These are phyloP conservation scores for Oxyura jamaicensis DNA, from an alignment of 2,113 vertebrate genomes.

Conservation along the genomic window DNA sequence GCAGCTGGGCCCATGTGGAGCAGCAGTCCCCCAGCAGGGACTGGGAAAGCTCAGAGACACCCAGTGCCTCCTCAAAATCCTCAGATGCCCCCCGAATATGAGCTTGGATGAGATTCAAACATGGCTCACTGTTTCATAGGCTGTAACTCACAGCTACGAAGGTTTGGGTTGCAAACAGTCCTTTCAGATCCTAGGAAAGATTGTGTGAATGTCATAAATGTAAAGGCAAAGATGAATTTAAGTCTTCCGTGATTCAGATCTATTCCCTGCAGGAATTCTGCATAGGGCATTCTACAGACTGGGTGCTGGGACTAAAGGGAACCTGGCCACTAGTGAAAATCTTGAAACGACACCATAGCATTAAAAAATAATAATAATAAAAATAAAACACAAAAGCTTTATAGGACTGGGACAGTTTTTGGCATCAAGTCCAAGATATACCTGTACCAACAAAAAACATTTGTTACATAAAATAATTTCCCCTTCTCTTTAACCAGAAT, in stretches of 20 bases:
- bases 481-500: background rate
- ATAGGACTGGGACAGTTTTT: background rate
- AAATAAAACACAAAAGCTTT: background rate
- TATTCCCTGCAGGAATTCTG: rapidly evolving
- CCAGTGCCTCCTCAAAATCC: background rate
- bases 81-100: background rate
- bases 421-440: background rate
- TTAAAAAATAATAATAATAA: background rate
- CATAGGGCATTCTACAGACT: rapidly evolving
- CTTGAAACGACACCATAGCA: background rate
- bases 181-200: background rate
- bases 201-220: rapidly evolving
- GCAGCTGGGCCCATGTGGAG: background rate
- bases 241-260: background rate
- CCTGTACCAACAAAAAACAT: background rate
- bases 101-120: background rate
- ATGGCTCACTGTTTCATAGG: background rate
- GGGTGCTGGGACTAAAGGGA: background rate
- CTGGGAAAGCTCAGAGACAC: background rate
- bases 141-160: rapidly evolving
- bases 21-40: background rate
- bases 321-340: background rate
- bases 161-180: background rate
- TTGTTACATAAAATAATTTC: constrained; percentile 32
- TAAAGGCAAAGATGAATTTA: background rate